A percentile compares a stretch with the other conserved stretches of the same genome.
Conservation (phyloP, 2,888 invertebrate genomes). For the Euplexia lucipara region DNA sequence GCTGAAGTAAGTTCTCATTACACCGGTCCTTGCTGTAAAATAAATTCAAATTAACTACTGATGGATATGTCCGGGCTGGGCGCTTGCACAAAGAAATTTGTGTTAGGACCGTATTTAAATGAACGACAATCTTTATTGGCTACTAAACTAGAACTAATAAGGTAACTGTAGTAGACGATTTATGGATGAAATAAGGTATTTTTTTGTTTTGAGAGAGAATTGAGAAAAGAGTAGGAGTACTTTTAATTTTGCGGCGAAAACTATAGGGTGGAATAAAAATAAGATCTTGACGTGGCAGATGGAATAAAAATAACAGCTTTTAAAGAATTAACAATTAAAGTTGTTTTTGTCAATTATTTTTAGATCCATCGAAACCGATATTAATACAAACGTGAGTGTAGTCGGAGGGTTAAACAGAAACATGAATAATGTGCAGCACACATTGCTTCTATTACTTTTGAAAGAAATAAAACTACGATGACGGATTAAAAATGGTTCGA, state of each 20-base stretch:
- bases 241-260: not conserved
- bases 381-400: not conserved
- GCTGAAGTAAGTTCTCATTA: conserved; percentile 69
- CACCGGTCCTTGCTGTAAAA: conserved; percentile 74
- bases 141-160: conserved; percentile 43
- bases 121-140: conserved; percentile 58
- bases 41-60: conserved; percentile 84
- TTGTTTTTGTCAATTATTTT: not conserved
- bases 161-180: conserved; percentile 29
- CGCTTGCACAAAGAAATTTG: conserved; percentile 51
- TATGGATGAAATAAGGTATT: conserved; percentile 8
- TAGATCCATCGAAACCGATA: not conserved
- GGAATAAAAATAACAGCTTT: not conserved
- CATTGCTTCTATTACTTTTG: conserved; percentile 41
- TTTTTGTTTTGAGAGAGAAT: not conserved
- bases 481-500: conserved; percentile 61
- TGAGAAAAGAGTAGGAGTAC: not conserved
- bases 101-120: conserved; percentile 60
- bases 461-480: conserved; percentile 49
- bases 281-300: no score
- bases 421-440: conserved; percentile 43
- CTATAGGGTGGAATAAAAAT: not conserved
- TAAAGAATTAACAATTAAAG: not conserved
- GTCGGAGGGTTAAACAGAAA: conserved; percentile 25
- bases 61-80: conserved; percentile 73